These are phyloP conservation scores for Salpingus planirostris DNA, from an alignment of 2,888 invertebrate genomes.

Conservation along the genomic window DNA sequence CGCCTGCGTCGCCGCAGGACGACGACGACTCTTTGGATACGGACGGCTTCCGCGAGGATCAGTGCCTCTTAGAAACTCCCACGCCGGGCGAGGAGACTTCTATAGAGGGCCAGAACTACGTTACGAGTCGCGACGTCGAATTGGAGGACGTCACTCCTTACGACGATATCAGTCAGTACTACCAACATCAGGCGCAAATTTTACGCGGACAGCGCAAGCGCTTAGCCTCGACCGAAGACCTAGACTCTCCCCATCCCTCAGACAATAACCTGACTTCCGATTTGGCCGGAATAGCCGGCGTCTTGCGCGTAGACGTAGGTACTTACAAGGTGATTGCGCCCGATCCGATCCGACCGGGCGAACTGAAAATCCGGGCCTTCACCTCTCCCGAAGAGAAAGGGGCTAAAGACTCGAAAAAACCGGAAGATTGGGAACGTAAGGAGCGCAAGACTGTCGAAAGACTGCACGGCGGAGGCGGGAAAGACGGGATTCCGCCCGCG, in stretches of 20 bases:
- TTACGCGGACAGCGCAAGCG: conserved; percentile 36
- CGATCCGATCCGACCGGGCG: conserved; percentile 32
- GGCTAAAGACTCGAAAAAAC: conserved; percentile 39
- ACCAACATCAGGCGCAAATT: conserved; percentile 34
- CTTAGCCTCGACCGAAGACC: conserved; percentile 41
- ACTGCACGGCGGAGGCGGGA: conserved; percentile 40
- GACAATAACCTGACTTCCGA: conserved; percentile 31
- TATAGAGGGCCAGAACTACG: conserved; percentile 7
- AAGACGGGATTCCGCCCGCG: conserved; percentile 26
- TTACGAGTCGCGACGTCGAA: conserved; percentile 23
- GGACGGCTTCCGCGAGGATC: conserved; percentile 46
- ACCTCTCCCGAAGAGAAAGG: conserved; percentile 42
- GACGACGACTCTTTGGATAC: conserved; percentile 49
- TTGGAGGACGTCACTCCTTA: conserved; percentile 36
- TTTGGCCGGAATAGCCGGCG: conserved; percentile 29
- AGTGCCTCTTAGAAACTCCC: conserved; percentile 43
- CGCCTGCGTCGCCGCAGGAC: conserved; percentile 45
- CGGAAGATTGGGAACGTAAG: conserved; percentile 41
- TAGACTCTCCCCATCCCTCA: conserved; percentile 29
- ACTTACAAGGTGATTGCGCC: conserved; percentile 31
- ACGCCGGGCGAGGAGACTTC: conserved; percentile 32
- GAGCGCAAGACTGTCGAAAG: conserved; percentile 38
- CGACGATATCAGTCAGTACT: conserved; percentile 36
- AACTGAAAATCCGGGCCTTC: conserved; percentile 28
- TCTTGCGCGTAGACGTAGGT: conserved; percentile 31